phyloP scores from a whole-genome alignment of 1,140 invertebrate genomes.

The Megathymus violae region DNA sequence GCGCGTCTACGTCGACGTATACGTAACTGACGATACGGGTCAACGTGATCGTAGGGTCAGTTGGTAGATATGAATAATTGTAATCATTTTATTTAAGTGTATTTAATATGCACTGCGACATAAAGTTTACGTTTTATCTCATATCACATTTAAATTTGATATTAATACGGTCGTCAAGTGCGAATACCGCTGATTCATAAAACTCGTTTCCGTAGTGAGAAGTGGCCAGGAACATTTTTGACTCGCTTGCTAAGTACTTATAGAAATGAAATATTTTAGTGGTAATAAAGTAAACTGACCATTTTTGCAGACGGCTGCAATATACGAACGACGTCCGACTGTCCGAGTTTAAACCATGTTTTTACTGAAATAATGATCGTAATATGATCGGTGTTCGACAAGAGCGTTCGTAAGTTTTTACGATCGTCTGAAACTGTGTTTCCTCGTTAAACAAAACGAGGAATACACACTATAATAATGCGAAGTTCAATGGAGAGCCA shows the following conservation, averaged over 20 bases:
- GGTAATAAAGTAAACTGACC: not conserved
- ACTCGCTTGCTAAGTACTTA: not conserved
- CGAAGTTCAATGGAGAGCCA: slow-evolving; percentile 44
- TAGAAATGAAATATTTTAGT: not conserved
- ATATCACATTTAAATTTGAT: no score
- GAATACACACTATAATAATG: slow-evolving; percentile 40
- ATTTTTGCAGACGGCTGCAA: not conserved
- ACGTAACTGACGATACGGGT: no score
- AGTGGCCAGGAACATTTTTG: no score
- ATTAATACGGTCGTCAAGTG: no score
- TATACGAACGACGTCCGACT: not conserved
- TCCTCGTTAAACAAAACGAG: slow-evolving; percentile 42
- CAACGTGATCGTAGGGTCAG: no score
- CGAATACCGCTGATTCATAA: no score
- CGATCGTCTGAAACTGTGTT: slow-evolving; percentile 36
- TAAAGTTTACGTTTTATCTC: no score
- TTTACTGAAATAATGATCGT: not conserved
- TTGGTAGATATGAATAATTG: no score
- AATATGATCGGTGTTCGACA: not conserved
- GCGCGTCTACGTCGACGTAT: no score
- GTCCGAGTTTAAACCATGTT: not conserved
- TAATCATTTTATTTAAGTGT: no score
- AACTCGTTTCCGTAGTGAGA: no score
- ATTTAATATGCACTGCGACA: no score
- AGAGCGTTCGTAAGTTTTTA: slow-evolving; percentile 38